A percentile compares a stretch with the other conserved stretches of the same genome.
These are phyloP conservation scores for Tragulus kanchil DNA, from an alignment of 2,113 vertebrate species.

Conservation along the genomic window DNA sequence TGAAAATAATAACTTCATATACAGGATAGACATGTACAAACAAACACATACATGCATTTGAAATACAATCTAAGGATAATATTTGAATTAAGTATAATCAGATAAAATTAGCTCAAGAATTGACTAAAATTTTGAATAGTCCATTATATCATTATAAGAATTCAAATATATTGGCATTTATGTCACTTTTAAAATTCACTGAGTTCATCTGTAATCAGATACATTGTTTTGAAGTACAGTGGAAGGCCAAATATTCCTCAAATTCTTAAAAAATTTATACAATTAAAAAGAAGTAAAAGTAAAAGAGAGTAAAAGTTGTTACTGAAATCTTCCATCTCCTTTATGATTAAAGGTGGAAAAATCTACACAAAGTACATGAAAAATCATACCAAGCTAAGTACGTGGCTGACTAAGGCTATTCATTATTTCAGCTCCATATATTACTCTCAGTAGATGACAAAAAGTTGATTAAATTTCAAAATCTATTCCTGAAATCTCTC, in stretches of 20 bases:
- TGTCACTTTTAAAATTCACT: neutral
- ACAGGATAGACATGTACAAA: neutral
- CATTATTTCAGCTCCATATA: constrained; percentile 54
- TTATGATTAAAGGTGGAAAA: constrained; percentile 13
- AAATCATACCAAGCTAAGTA: neutral
- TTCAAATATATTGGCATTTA: neutral
- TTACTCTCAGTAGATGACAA: constrained; percentile 65
- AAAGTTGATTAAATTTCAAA: constrained; percentile 69
- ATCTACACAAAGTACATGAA: neutral
- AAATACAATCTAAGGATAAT: neutral
- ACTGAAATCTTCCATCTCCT: neutral
- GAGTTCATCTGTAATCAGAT: neutral
- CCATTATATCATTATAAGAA: neutral
- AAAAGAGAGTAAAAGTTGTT: neutral
- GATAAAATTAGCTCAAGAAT: neutral
- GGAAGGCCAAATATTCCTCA: neutral
- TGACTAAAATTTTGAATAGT: neutral
- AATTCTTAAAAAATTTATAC: neutral
- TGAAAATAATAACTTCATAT: neutral
- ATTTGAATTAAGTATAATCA: neutral
- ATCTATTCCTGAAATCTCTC: constrained; percentile 59
- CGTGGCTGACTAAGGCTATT: constrained; percentile 43
- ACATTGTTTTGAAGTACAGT: neutral
- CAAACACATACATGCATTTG: neutral
- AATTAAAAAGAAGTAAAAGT: neutral